phyloP scores from a whole-genome alignment of 2,797 vertebrate genomes.

The Sternarchorhynchus goeldii region DNA sequence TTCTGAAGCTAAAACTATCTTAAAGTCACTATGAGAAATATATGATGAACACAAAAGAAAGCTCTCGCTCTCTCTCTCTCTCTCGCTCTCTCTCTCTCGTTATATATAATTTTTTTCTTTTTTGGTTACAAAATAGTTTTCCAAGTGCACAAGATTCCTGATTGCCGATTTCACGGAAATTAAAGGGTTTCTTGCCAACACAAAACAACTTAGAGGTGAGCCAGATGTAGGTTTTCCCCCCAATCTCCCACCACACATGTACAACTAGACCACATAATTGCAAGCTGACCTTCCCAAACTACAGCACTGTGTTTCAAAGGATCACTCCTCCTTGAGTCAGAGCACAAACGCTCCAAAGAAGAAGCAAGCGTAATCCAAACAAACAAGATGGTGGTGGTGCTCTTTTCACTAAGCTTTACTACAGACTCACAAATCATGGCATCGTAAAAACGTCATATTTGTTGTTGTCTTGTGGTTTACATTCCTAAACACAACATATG shows the following conservation, averaged over 20 bases:
- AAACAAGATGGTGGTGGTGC: conserved; percentile 18
- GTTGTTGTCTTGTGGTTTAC: conserved; percentile 9
- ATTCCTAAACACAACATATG: not conserved
- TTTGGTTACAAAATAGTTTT: conserved; percentile 15
- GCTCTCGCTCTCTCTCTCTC: too few species aligned
- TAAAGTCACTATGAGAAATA: too few species aligned
- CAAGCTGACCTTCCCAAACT: conserved; percentile 29
- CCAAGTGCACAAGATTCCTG: conserved; percentile 7
- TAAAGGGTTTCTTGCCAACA: conserved; percentile 30
- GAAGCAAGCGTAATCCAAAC: conserved; percentile 17
- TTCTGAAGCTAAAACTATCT: too few species aligned
- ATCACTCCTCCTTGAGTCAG: conserved; percentile 21
- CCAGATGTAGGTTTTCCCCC: conserved; percentile 44
- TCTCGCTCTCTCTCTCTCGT: too few species aligned
- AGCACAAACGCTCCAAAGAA: conserved; percentile 22
- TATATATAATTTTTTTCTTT: too few species aligned
- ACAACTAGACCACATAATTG: conserved; percentile 19
- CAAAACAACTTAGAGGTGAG: conserved; percentile 32
- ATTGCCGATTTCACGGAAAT: conserved; percentile 35
- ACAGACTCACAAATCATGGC: not conserved
- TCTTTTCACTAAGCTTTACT: conserved; percentile 16
- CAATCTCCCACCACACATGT: conserved; percentile 33
- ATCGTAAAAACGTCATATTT: conserved; percentile 23
- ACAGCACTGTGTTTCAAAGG: conserved; percentile 9
- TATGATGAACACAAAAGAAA: too few species aligned